These are phyloP conservation scores for Esox niger DNA, from an alignment of 2,113 vertebrate genomes.

Conservation along the genomic window DNA sequence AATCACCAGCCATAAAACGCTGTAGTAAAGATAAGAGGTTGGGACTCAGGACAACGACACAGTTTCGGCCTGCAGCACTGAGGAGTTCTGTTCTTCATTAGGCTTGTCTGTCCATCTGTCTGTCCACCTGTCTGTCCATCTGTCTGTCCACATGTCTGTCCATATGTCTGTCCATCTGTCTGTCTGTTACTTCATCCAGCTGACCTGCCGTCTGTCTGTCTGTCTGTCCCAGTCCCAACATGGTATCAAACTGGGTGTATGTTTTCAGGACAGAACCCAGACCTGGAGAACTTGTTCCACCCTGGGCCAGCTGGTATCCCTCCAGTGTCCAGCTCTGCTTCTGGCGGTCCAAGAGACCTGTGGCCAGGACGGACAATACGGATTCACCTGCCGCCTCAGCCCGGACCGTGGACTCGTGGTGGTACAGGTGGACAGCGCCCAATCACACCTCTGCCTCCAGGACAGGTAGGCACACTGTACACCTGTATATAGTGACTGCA, in stretches of 20 bases:
- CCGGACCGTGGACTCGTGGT: conserved; percentile 63
- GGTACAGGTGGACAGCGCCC: conserved; percentile 43
- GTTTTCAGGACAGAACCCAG: conserved; percentile 50
- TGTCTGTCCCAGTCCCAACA: neutral
- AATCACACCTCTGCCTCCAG: conserved; percentile 55
- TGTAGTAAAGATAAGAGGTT: neutral
- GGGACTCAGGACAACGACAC: conserved; percentile 6
- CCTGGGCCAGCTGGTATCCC: conserved; percentile 66
- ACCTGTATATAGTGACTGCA: too few species aligned
- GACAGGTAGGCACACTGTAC: too few species aligned
- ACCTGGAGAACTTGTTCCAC: conserved; percentile 35
- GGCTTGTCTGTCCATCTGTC: too few species aligned
- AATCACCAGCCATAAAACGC: conserved; percentile 5
- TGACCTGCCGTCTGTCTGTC: too few species aligned
- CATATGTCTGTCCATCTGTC: too few species aligned
- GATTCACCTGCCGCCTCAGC: conserved; percentile 47
- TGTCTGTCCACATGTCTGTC: too few species aligned
- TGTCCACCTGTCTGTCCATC: too few species aligned
- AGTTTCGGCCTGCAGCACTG: conserved; percentile 3
- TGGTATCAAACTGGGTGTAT: neutral
- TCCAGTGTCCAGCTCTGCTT: conserved; percentile 61
- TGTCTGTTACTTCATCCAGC: too few species aligned
- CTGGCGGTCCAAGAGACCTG: conserved; percentile 56
- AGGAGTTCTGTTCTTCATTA: neutral
- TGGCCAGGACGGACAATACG: conserved; percentile 45